Evolutionary conservation across 92 coral and sea anemone species (phyloP), one percentile per base, ranked within the genome.

Genomic region (Chrysogorgia sp.): DNA sequence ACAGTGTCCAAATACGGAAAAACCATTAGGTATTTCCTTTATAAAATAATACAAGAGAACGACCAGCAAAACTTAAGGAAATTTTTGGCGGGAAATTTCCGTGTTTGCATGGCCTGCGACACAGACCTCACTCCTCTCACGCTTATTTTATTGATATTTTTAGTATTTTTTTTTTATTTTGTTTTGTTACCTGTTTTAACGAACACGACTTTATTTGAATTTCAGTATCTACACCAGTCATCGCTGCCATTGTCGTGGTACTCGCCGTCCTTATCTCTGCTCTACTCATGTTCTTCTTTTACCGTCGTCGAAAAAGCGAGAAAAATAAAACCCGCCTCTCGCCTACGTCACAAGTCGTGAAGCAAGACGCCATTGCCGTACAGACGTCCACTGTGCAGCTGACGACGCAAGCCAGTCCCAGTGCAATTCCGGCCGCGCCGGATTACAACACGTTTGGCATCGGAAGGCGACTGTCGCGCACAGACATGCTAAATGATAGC

Each of bases 211-310:
- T n/a, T n/a, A n/a, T n/a, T 5, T 12, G 43, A 37, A 12, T 88
- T 63, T 1, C 58, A 91, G 99, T 96, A 77, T 96, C 99, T 4
- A 91, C 88, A 3, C 85, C 88, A 12, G 84, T 97, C 0, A 90
- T 89, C 65, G 90, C 66, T 19, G 75, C 88, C 67, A 80, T 92
- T 45, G 80, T 90, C 24, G 78, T 75, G 15, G 67, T 92, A 47
- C 77, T 84, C 22, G 50, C 79, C 37, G 81, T 78, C 0, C 25
- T 79, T 24, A 23, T 92, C 2, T 64, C 81, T 19, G 57, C 92
- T 13, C 43, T 83, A 7, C 81, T 83, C 30, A 40, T 87, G 40
- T 41, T 86, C 37, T 87, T 64, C 45, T 66, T 87, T 28, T 83
- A 87, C 29, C 90, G 90, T 26, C 88, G 91, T 10, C 62, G 53